Conservation (phyloP, 2,888 invertebrate genomes). For the Drosophila dives region DNA sequence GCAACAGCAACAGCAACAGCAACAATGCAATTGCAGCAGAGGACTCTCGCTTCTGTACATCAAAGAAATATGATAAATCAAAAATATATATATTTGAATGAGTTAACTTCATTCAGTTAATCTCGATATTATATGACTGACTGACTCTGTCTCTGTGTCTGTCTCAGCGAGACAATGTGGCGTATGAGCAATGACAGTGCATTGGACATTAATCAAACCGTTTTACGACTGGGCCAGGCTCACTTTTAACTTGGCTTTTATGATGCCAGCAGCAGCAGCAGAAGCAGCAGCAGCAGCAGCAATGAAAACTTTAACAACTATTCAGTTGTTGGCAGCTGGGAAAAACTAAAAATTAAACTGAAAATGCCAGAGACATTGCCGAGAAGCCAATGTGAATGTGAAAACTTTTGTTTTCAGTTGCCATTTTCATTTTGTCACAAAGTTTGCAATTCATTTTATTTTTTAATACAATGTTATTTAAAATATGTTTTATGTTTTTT, state of each 20-base stretch:
- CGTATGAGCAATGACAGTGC: conserved; percentile 59
- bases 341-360: conserved; percentile 24
- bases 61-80: too few relatives aligned
- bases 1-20: background rate
- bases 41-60: too few relatives aligned
- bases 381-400: background rate
- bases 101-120: background rate
- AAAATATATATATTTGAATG: background rate
- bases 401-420: conserved; percentile 2
- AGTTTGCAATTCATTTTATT: conserved; percentile 15
- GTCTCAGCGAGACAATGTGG: conserved; percentile 35
- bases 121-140: background rate
- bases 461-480: background rate
- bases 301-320: background rate
- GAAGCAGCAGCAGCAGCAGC: background rate
- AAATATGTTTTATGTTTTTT: background rate
- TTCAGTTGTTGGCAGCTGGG: conserved; percentile 11
- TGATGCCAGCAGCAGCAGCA: conserved; percentile 16
- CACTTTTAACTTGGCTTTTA: conserved; percentile 34
- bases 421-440: background rate
- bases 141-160: background rate
- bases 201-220: conserved; percentile 26
- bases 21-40: conserved; percentile 51
- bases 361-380: conserved; percentile 16
- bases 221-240: conserved; percentile 34